Evolutionary conservation across 2,797 vertebrate species (phyloP).

Genomic region (Gorsachius magnificus): DNA sequence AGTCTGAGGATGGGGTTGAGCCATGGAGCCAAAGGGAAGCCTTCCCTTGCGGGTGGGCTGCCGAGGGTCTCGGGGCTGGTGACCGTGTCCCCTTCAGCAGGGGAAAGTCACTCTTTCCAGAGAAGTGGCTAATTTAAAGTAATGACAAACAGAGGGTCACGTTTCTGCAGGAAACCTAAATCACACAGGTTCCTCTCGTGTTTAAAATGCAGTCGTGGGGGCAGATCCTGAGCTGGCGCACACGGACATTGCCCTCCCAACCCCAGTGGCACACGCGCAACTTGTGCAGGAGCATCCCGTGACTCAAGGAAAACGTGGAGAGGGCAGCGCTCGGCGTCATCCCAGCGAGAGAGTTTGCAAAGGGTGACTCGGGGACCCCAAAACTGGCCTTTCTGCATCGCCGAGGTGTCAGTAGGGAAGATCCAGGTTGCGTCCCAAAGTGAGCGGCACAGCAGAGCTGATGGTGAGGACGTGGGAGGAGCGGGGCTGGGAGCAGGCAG

Average conservation of each 20-base stretch:
- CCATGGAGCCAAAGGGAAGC: neutral
- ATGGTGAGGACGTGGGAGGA: neutral
- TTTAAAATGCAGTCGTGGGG: neutral
- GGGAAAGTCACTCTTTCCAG: neutral
- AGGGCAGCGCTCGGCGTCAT: no score
- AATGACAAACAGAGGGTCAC: neutral
- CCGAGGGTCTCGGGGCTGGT: rapidly evolving
- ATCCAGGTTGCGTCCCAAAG: neutral
- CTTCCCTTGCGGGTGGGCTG: neutral
- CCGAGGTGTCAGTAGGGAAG: neutral
- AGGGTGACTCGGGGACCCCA: neutral
- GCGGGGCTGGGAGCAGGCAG: neutral
- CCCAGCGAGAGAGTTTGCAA: neutral
- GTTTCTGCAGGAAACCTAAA: neutral
- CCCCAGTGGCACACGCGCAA: rapidly evolving
- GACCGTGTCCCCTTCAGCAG: neutral
- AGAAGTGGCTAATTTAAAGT: neutral
- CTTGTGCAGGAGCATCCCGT: neutral
- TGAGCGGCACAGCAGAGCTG: rapidly evolving
- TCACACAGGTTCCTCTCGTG: neutral
- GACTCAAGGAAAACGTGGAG: rapidly evolving
- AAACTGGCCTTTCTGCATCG: neutral
- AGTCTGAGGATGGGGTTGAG: neutral
- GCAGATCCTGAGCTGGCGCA: neutral
- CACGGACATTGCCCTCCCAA: rapidly evolving